Conservation (phyloP, 2,113 vertebrate species). For the Gopherus evgoodei region DNA sequence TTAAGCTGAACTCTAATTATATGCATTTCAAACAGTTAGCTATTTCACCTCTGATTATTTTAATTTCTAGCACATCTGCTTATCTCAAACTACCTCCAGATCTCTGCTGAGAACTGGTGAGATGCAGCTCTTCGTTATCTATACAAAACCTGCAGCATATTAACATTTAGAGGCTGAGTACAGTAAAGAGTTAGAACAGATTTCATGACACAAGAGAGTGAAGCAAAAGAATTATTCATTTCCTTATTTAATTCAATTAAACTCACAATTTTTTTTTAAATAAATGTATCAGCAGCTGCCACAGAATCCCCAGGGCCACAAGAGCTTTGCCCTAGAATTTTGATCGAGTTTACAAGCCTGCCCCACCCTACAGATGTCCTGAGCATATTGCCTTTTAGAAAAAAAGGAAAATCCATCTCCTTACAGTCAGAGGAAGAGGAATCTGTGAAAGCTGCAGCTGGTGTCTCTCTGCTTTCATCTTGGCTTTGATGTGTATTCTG, state of each 20-base stretch:
- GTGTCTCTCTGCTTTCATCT: background rate
- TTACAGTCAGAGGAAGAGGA: background rate
- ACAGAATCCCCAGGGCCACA: background rate
- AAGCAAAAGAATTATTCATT: background rate
- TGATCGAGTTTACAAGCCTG: background rate
- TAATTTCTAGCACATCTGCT: background rate
- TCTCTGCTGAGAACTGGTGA: background rate
- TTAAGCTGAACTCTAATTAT: background rate
- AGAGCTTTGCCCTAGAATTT: background rate
- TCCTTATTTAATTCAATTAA: background rate
- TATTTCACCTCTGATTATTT: background rate
- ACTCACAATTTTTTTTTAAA: background rate
- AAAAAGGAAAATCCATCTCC: background rate
- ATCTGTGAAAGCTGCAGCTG: background rate
- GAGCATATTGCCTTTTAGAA: background rate
- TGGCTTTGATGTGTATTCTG: background rate
- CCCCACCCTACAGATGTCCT: background rate
- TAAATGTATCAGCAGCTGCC: background rate
- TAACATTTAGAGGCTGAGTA: background rate
- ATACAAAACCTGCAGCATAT: constrained; percentile 52
- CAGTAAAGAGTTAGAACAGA: background rate
- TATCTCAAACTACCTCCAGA: background rate
- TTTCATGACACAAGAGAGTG: constrained; percentile 21
- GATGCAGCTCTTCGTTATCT: background rate
- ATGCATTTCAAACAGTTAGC: constrained; percentile 5